phyloP scores from a whole-genome alignment of 30 jellyfish, hydroid and myxozoan species.

The Pelagia noctiluca region DNA sequence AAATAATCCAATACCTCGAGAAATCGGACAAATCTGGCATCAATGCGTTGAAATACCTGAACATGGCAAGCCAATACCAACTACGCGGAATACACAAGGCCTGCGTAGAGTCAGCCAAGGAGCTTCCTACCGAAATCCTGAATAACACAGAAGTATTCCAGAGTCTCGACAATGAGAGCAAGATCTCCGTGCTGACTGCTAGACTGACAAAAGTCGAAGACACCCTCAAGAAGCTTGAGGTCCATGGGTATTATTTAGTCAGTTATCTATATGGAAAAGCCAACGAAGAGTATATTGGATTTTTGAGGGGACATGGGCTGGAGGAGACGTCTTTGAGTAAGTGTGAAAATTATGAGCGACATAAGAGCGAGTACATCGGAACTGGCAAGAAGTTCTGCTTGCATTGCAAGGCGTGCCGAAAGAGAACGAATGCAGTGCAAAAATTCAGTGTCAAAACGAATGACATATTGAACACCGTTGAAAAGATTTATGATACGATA shows the following conservation, averaged over 20 bases:
- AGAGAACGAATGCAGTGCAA: conserved; percentile 12
- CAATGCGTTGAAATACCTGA: conserved; percentile 41
- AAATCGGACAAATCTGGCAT: conserved; percentile 54
- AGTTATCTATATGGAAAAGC: conserved; percentile 29
- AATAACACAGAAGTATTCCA: conserved; percentile 21
- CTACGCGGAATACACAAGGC: conserved; percentile 36
- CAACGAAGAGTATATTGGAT: conserved; percentile 10
- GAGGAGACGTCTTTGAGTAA: conserved; percentile 51
- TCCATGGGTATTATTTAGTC: conserved; percentile 15
- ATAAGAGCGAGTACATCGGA: neutral
- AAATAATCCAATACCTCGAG: conserved; percentile 18
- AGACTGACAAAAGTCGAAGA: conserved; percentile 26
- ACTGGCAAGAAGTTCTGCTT: conserved; percentile 43
- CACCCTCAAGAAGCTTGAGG: neutral
- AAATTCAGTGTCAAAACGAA: conserved; percentile 42
- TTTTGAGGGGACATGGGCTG: conserved; percentile 53
- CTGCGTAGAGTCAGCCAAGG: conserved; percentile 36
- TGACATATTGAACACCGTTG: conserved; percentile 35
- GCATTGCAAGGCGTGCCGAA: conserved; percentile 53
- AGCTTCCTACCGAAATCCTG: conserved; percentile 6
- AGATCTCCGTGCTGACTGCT: conserved; percentile 26
- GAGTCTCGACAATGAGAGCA: conserved; percentile 17
- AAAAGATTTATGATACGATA: conserved; percentile 12
- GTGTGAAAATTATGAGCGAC: conserved; percentile 49
- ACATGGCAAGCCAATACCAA: conserved; percentile 9